Base-by-base conservation (phyloP, 1,140 invertebrate genomes). In the Thaumatotibia leucotreta region DNA sequence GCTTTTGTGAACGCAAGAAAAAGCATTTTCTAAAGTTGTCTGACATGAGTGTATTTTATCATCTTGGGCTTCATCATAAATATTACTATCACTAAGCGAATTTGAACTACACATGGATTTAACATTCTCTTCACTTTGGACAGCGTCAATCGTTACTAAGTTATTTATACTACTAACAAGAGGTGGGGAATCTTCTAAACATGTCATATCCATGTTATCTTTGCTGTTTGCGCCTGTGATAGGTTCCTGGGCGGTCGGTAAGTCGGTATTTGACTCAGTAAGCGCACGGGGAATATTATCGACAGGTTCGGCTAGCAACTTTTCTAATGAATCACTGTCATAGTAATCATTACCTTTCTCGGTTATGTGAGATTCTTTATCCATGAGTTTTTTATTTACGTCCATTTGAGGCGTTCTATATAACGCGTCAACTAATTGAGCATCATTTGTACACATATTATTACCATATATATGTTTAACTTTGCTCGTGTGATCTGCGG, bases 371-470 rank as follows among this genome's bases (percentile, higher is more conserved):
- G 69, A 79, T 80, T 89, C 87, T 68, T 79, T 82, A 32, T 74
- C 66, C 32, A 76, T 68, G 45, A 88, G 73, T 31, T 80, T 82
- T 82, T 82, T 83, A 67, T 83, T 84, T 11, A 87, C 79, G 74
- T 86, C 64, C 80, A 82, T 86, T 74, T 86, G 83, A 29, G 85
- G 82, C 24, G 83, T 84, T 61, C 72, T 82, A 54, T 86, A 86
- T 29, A 88, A 77, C n/a, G 80, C 85, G 70, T 88, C 77, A 9
- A 87, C 69, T 49, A 83, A 69, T 64, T 82, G 67, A 49, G 73
- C 74, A 69, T 86, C 77, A 69, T 80, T 69, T 29, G 65, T 77
- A 61, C 73, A 81, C 73, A 83, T 79, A 63, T 80, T 79, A 39
- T 75, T 70, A 31, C 80, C 81, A 68, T 88, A 83, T 33, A 86